phyloP scores from a whole-genome alignment of 2,888 invertebrate species.

The Endomychus coccineus region DNA sequence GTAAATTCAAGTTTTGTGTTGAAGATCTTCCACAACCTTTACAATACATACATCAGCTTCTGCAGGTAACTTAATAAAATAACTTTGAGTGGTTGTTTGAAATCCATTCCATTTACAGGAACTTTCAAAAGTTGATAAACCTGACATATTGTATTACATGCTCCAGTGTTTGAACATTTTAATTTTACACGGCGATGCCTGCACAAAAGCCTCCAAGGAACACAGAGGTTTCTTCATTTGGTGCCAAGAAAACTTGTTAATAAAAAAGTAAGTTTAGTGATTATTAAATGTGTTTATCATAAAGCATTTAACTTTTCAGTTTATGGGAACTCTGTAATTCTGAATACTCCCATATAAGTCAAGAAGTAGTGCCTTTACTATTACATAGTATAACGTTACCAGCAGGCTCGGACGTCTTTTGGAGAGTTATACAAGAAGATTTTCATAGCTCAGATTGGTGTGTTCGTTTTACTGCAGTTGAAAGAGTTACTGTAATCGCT shows the following conservation, averaged over 20 bases:
- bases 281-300: background rate
- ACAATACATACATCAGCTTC: conserved; percentile 85
- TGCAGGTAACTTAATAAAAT: conserved; percentile 55
- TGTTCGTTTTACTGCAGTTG: conserved; percentile 88
- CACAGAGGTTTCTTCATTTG: conserved; percentile 90
- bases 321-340: conserved; percentile 90
- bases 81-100: background rate
- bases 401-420: conserved; percentile 91
- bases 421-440: conserved; percentile 89
- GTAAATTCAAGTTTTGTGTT: conserved; percentile 84
- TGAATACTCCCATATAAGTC: conserved; percentile 89
- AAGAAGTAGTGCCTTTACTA: conserved; percentile 84
- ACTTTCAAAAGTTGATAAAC: conserved; percentile 71
- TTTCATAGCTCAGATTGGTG: conserved; percentile 89
- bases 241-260: conserved; percentile 91
- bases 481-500: conserved; percentile 87
- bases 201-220: conserved; percentile 76
- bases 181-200: conserved; percentile 89
- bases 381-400: conserved; percentile 92
- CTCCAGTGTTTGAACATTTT: conserved; percentile 86
- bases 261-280: conserved; percentile 66
- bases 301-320: conserved; percentile 46
- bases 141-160: conserved; percentile 89
- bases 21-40: conserved; percentile 86
- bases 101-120: conserved; percentile 48